phyloP scores from a whole-genome alignment of 2,113 vertebrate genomes.

The Osmerus mordax region DNA sequence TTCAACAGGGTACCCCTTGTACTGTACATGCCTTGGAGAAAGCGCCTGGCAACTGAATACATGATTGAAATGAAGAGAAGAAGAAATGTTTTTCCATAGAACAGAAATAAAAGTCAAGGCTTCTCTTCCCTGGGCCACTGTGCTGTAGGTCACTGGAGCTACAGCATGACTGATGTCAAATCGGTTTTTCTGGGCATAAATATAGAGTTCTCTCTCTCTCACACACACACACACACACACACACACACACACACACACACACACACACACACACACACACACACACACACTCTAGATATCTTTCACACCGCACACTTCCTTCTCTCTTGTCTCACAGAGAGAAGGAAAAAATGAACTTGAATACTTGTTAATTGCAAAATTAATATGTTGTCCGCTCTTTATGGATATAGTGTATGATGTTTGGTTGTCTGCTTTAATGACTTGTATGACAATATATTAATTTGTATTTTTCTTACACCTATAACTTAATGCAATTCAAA shows the following conservation, averaged over 20 bases:
- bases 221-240: no score
- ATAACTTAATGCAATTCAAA: no score
- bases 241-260: no score
- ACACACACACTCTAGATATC: background rate
- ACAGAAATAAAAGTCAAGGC: no score
- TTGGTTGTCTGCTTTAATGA: no score
- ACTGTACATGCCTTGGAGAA: no score
- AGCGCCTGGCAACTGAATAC: background rate
- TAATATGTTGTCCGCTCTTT: no score
- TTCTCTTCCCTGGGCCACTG: background rate
- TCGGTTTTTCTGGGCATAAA: conserved; percentile 52
- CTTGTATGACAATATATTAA: no score
- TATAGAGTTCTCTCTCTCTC: conserved; percentile 30
- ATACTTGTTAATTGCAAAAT: background rate
- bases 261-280: no score
- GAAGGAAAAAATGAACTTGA: conserved; percentile 2
- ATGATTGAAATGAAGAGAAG: background rate
- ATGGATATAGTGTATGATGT: no score
- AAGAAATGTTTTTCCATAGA: background rate
- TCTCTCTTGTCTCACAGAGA: conserved; percentile 7
- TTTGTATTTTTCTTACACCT: no score
- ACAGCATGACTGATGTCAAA: conserved; percentile 55
- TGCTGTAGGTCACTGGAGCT: conserved; percentile 48
- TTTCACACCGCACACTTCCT: background rate
- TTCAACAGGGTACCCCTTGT: no score